A percentile compares a stretch with the other conserved stretches of the same genome.
Evolutionary conservation across 2,888 invertebrate species (phyloP).

Genomic region (Exocentrus adspersus): DNA sequence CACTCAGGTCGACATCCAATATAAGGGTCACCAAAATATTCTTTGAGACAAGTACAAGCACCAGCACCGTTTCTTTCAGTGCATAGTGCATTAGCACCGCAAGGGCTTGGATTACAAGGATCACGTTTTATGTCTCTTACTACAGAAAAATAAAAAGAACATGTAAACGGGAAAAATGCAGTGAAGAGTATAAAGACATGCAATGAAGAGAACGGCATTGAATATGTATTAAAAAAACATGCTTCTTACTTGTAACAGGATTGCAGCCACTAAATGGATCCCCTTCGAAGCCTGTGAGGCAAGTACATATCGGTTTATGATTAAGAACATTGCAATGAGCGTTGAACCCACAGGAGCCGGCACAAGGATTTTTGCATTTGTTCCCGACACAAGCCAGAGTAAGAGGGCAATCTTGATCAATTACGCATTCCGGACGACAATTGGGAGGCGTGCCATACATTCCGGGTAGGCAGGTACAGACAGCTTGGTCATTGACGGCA

Average conservation of each 20-base stretch:
- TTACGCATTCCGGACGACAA: constrained; percentile 81
- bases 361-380: constrained; percentile 80
- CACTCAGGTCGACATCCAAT: constrained; percentile 84
- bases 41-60: constrained; percentile 78
- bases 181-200: not conserved
- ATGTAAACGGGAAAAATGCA: constrained; percentile 18
- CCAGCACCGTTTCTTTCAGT: constrained; percentile 79
- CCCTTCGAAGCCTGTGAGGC: constrained; percentile 78
- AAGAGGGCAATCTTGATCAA: constrained; percentile 81
- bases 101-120: constrained; percentile 82
- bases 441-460: constrained; percentile 83
- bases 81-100: constrained; percentile 83
- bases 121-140: constrained; percentile 70
- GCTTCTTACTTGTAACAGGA: constrained; percentile 63
- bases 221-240: constrained; percentile 10
- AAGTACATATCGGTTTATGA: constrained; percentile 80
- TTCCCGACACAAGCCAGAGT: constrained; percentile 77
- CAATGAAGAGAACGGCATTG: constrained; percentile 21
- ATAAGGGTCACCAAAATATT: constrained; percentile 83
- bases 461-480: constrained; percentile 78
- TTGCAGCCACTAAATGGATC: constrained; percentile 83
- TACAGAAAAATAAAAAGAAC: constrained; percentile 45
- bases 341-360: constrained; percentile 80
- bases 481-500: constrained; percentile 71
- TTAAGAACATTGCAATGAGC: constrained; percentile 79